These are phyloP conservation scores for Anolis sagrei DNA, from an alignment of 2,113 vertebrate genomes.

Conservation along the genomic window DNA sequence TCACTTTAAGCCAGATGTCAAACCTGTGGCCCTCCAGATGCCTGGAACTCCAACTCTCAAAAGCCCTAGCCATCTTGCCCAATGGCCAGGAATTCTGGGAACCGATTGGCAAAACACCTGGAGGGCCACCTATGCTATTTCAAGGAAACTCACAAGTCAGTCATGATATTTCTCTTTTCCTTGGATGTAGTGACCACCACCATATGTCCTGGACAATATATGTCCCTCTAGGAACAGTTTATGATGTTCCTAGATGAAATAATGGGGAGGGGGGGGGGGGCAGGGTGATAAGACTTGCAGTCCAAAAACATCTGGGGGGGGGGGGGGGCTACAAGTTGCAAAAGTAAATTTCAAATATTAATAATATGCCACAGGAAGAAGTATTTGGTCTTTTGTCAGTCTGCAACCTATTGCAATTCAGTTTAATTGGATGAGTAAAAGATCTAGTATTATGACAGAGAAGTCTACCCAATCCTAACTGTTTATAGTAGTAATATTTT, in stretches of 20 bases:
- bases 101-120: too few relatives aligned
- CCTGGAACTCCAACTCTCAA: too few relatives aligned
- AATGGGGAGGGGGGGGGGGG: too few relatives aligned
- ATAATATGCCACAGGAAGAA: background rate
- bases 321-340: background rate
- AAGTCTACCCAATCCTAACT: background rate
- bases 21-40: too few relatives aligned
- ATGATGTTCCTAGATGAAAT: too few relatives aligned
- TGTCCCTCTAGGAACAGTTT: too few relatives aligned
- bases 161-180: background rate
- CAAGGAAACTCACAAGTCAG: background rate
- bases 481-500: conserved; percentile 40
- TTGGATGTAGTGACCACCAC: background rate
- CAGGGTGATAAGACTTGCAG: too few relatives aligned
- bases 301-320: too few relatives aligned
- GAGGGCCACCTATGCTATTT: background rate
- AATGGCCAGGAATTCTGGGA: too few relatives aligned
- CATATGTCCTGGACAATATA: too few relatives aligned
- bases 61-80: too few relatives aligned
- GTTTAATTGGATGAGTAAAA: background rate
- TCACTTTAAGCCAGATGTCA: too few relatives aligned
- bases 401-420: background rate
- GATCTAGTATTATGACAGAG: background rate
- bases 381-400: background rate
- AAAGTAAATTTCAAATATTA: background rate